Evolutionary conservation across 2,888 invertebrate genomes (phyloP).

Genomic region (Trichopria drosophilae): DNA sequence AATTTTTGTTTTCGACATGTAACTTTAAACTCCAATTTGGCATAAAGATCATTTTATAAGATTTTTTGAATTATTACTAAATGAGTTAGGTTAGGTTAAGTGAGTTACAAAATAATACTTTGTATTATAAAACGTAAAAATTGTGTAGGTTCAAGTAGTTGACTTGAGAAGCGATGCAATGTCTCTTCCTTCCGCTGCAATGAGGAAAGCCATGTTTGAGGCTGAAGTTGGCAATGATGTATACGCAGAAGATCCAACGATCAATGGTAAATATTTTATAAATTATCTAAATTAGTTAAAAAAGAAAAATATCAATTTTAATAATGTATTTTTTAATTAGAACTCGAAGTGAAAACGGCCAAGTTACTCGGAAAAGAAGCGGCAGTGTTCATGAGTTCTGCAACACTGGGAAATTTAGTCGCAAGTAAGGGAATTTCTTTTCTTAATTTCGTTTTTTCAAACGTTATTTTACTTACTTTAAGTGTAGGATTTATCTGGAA

Average conservation of each 20-base stretch:
- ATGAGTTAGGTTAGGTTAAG: too few species aligned
- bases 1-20: too few species aligned
- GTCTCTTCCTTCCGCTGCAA: slow-evolving; percentile 77
- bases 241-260: slow-evolving; percentile 86
- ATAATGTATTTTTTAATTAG: slow-evolving; percentile 52
- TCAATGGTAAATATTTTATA: slow-evolving; percentile 67
- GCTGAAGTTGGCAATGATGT: slow-evolving; percentile 93
- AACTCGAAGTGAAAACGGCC: slow-evolving; percentile 76
- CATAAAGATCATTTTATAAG: too few species aligned
- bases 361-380: slow-evolving; percentile 83
- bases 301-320: background rate
- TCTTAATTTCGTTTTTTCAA: background rate
- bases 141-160: slow-evolving; percentile 62
- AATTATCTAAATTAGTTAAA: too few species aligned
- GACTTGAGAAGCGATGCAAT: slow-evolving; percentile 92
- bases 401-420: slow-evolving; percentile 94
- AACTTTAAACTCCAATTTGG: too few species aligned
- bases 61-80: too few species aligned
- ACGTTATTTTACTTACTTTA: too few species aligned
- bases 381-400: slow-evolving; percentile 84
- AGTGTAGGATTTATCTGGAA: too few species aligned
- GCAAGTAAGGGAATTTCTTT: slow-evolving; percentile 68
- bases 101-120: too few species aligned
- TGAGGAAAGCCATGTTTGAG: slow-evolving; percentile 84
- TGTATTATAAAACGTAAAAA: too few species aligned